Evolutionary conservation across 1,140 invertebrate genomes (phyloP).

Genomic region (Drosophila ananassae): DNA sequence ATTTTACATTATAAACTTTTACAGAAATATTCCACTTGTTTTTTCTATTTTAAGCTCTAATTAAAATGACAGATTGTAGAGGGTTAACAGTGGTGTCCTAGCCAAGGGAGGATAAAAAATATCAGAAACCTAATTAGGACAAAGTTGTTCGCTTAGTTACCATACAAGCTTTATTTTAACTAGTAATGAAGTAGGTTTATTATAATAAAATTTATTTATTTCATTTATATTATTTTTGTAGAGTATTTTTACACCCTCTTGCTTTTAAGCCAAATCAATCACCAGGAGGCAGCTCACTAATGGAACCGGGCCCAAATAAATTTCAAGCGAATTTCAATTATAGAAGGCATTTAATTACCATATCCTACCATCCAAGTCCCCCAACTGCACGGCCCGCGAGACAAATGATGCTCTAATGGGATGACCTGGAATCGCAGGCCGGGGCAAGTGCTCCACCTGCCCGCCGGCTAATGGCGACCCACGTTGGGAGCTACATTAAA

Average conservation of each 20-base stretch:
- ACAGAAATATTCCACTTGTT: no score
- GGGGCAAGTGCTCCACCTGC: slow-evolving; percentile 19
- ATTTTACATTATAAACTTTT: background rate
- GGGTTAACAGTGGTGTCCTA: no score
- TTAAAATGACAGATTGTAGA: no score
- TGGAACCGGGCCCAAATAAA: slow-evolving; percentile 17
- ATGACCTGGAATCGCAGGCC: slow-evolving; percentile 34
- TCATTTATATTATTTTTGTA: background rate
- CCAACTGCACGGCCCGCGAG: slow-evolving; percentile 8
- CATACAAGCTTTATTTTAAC: background rate
- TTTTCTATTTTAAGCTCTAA: no score
- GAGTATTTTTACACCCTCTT: background rate
- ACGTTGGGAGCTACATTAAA: slow-evolving; percentile 47
- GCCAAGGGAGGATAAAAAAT: background rate
- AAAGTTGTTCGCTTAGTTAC: background rate
- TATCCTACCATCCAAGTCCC: slow-evolving; percentile 3
- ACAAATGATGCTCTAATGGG: slow-evolving; percentile 75
- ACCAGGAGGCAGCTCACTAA: slow-evolving; percentile 6
- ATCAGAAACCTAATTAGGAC: background rate
- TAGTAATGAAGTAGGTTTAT: background rate
- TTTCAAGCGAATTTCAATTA: slow-evolving; percentile 67
- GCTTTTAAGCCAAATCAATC: slow-evolving; percentile 18
- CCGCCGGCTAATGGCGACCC: slow-evolving; percentile 31
- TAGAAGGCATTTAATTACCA: slow-evolving; percentile 72
- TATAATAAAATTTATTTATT: background rate